Base-by-base conservation (phyloP, 2,888 invertebrate genomes). In the Clusia tigrina region DNA sequence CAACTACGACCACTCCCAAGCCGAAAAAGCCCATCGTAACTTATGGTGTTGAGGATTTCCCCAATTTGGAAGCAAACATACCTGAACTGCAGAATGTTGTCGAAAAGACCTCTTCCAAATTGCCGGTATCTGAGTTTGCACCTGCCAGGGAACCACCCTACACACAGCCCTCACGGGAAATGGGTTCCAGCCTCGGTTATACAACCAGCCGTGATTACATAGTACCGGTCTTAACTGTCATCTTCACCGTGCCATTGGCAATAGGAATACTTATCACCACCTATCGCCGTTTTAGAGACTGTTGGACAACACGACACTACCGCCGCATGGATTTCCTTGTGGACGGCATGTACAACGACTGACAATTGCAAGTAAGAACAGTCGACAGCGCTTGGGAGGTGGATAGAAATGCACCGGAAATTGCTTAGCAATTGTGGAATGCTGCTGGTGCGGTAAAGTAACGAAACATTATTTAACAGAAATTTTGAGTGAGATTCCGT, bases 311-410 rank as follows among this genome's bases (percentile, higher is more conserved):
- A 69, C 87, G 94, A 71, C 93, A 94, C 82, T 94, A 94, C 76
- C 88, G 91, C 67, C 86, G 93, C 79, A 94, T 94, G 93, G 94
- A 94, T 83, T 94, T 92, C 78, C 86, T 94, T 15, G 90, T 94
- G 61, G 94, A 94, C 83, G 94, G 94, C 73, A 93, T 94, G 91
- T 94, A 94, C 78, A 93, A 93, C 84, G 92, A 92, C 78, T 92
- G 81, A 83, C 82, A 53, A 15, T n/a, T 54, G 18, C 37, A 5
- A 15, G 37, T 64, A 46, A 51, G 54, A 23, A 38, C 10, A 24
- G 59, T 6, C 5, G 54, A 3, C 26, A 58, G 32, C 56, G 58
- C 1, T 38, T 55, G 37, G 2, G 58, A 26, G 12, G 26, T 37
- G 15, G 56, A 26, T n/a, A 38, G 32, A 23, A 48, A 51, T 20